Percentiles rank a stretch among this genome's conserved stretches.
phyloP scores from a whole-genome alignment of 2,113 vertebrate genomes.

The Oryzias woworae region DNA sequence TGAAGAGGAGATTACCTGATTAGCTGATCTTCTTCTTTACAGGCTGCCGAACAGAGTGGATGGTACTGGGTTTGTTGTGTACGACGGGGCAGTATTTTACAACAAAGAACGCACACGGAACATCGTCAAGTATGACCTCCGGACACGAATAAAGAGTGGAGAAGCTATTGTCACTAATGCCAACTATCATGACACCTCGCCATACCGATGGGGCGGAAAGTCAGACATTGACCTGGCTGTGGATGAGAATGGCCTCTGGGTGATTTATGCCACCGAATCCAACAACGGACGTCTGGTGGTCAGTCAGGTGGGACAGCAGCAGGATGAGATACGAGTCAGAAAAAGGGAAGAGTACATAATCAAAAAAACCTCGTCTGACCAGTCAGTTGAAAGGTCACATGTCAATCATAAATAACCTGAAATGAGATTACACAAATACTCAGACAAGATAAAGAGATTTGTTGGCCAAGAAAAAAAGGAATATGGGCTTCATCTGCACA shows the following conservation, averaged over 20 bases:
- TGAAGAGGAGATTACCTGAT: slow-evolving; percentile 25
- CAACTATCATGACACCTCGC: slow-evolving; percentile 95
- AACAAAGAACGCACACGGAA: slow-evolving; percentile 96
- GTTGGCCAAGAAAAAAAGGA: slow-evolving; percentile 8
- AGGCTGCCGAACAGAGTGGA: slow-evolving; percentile 92
- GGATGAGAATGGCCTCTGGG: slow-evolving; percentile 94
- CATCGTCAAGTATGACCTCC: slow-evolving; percentile 92
- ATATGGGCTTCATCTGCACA: slow-evolving; percentile 24
- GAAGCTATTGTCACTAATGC: slow-evolving; percentile 92
- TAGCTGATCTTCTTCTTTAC: slow-evolving; percentile 23
- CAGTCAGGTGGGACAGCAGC: slow-evolving; percentile 81
- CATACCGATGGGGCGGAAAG: slow-evolving; percentile 95
- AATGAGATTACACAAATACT: slow-evolving; percentile 29
- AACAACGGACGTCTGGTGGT: slow-evolving; percentile 91
- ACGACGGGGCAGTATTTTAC: slow-evolving; percentile 94
- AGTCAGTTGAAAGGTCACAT: slow-evolving; percentile 33
- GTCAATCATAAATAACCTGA: slow-evolving; percentile 24
- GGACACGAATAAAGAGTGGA: slow-evolving; percentile 94
- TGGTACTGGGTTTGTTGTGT: slow-evolving; percentile 92
- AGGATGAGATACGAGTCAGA: slow-evolving; percentile 46
- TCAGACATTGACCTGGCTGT: slow-evolving; percentile 93
- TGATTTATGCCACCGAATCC: slow-evolving; percentile 90
- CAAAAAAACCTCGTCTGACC: slow-evolving; percentile 41
- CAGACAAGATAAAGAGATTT: slow-evolving; percentile 22
- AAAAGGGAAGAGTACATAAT: slow-evolving; percentile 48